These are phyloP conservation scores for Holocentrus rufus DNA, from an alignment of 2,797 vertebrate species.

Conservation along the genomic window DNA sequence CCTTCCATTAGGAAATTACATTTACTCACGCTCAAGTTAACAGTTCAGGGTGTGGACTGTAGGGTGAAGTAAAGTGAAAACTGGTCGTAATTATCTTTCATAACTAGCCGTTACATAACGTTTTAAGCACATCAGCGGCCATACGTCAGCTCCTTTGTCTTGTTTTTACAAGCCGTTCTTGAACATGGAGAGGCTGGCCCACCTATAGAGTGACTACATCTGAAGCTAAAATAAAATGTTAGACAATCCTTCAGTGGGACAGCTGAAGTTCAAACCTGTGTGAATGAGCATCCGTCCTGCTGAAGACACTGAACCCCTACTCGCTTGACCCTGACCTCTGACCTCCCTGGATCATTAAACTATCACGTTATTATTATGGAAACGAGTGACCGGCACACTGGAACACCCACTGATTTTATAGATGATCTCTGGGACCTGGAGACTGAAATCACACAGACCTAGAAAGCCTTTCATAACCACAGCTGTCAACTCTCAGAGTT, in stretches of 20 bases:
- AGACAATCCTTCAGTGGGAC: too few relatives aligned
- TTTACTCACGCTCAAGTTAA: background rate
- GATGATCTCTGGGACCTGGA: background rate
- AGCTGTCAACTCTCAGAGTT: too few relatives aligned
- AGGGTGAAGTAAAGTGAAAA: background rate
- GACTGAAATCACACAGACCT: slow-evolving; percentile 23
- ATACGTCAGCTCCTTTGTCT: background rate
- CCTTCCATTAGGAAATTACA: background rate
- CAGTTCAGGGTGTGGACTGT: slow-evolving; percentile 19
- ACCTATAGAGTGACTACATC: background rate
- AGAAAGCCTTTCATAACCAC: background rate
- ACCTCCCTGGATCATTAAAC: too few relatives aligned
- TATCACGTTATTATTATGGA: background rate
- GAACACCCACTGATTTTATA: slow-evolving; percentile 7
- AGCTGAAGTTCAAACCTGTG: too few relatives aligned
- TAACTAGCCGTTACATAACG: slow-evolving; percentile 4
- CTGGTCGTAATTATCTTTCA: slow-evolving; percentile 32
- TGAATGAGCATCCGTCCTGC: background rate
- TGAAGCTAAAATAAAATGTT: background rate
- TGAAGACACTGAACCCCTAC: background rate
- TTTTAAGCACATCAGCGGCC: background rate
- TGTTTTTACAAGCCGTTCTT: background rate
- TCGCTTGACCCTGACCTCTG: too few relatives aligned
- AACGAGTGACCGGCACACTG: background rate
- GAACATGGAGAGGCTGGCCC: background rate